These are phyloP conservation scores for Vulpes lagopus DNA, from an alignment of 2,113 vertebrate species.

Conservation along the genomic window DNA sequence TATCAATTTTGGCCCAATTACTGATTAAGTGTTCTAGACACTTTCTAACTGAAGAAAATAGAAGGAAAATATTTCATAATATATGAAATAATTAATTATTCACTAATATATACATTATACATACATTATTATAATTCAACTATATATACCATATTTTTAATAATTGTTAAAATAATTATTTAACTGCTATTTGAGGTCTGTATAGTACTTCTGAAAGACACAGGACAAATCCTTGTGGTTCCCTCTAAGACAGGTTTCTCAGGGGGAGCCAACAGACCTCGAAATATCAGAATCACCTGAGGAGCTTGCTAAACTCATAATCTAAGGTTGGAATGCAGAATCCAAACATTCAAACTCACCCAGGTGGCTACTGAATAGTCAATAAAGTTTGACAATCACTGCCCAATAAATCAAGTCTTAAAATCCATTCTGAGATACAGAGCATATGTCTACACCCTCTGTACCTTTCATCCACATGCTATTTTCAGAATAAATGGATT, in stretches of 20 bases:
- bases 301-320: not conserved
- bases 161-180: not conserved
- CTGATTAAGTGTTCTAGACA: not conserved
- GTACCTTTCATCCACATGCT: not conserved
- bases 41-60: conserved; percentile 5
- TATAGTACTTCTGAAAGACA: not conserved
- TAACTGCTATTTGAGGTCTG: not conserved
- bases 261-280: not conserved
- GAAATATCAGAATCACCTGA: not conserved
- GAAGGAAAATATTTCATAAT: not conserved
- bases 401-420: not conserved
- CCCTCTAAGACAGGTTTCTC: not conserved
- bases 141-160: not conserved
- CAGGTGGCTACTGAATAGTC: too few relatives aligned
- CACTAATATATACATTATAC: not conserved
- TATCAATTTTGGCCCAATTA: not conserved
- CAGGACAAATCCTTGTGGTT: not conserved
- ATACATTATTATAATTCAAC: not conserved
- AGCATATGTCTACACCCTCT: not conserved
- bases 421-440: not conserved
- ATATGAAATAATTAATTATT: not conserved
- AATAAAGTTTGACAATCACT: not conserved
- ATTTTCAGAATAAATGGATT: not conserved
- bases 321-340: not conserved
- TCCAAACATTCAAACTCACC: not conserved